A percentile compares a stretch with the other conserved stretches of the same genome.
phyloP scores from a whole-genome alignment of 2,113 vertebrate species.

The Arenaria interpres region DNA sequence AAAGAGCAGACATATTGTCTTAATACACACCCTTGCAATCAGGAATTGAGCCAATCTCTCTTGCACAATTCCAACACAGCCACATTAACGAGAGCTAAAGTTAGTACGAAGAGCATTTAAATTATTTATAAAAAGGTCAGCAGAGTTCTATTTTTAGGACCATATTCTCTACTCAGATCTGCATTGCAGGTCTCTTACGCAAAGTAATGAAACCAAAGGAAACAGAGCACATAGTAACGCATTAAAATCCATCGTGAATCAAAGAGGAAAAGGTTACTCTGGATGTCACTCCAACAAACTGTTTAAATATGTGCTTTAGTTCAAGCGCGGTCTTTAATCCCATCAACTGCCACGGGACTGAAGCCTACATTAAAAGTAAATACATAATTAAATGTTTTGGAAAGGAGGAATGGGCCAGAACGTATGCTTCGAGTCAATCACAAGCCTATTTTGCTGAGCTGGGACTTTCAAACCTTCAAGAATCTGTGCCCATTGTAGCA shows the following conservation, averaged over 20 bases:
- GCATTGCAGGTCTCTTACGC: constrained; percentile 54
- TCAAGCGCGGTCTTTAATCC: neutral
- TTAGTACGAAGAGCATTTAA: constrained; percentile 59
- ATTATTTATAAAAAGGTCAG: constrained; percentile 71
- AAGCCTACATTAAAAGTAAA: neutral
- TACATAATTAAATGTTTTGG: neutral
- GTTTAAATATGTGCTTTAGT: neutral
- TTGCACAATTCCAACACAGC: neutral
- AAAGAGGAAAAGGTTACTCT: neutral
- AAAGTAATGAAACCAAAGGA: neutral
- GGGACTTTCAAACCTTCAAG: neutral
- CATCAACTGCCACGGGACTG: neutral
- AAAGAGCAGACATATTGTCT: neutral
- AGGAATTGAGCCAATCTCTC: neutral
- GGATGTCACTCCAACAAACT: neutral
- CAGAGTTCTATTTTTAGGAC: constrained; percentile 61
- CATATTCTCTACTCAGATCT: constrained; percentile 35
- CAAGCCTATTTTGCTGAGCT: neutral
- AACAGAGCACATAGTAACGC: neutral
- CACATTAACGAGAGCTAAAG: constrained; percentile 29
- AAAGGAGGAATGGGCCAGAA: neutral
- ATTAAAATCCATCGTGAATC: neutral
- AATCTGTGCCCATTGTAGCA: neutral
- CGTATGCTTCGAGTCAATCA: neutral
- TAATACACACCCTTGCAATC: neutral